A percentile compares a stretch with the other conserved stretches of the same genome.
Conservation (phyloP, 2,113 vertebrate genomes). For the Ammodytes dubius region DNA sequence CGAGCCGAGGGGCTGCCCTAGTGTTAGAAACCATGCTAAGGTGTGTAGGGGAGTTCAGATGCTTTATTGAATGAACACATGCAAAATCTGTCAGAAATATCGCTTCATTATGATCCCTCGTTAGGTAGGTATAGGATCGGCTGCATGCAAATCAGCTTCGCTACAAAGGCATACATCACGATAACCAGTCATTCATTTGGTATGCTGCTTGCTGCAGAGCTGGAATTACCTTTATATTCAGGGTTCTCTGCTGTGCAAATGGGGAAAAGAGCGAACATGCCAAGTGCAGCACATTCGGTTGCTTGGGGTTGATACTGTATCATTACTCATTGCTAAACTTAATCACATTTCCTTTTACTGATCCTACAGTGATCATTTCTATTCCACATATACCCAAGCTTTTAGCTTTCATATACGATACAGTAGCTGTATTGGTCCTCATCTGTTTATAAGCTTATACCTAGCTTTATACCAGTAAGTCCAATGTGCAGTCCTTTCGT, state of each 20-base stretch:
- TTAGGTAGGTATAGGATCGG: not conserved
- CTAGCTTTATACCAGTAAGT: too few relatives aligned
- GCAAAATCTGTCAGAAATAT: slow-evolving; percentile 59
- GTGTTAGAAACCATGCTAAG: not conserved
- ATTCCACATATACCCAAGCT: not conserved
- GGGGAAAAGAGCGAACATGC: not conserved
- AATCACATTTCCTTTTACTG: slow-evolving; percentile 23
- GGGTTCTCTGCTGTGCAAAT: slow-evolving; percentile 28
- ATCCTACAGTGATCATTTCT: not conserved
- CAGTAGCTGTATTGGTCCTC: not conserved
- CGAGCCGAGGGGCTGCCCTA: not conserved
- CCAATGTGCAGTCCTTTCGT: not conserved
- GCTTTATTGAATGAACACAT: slow-evolving; percentile 34
- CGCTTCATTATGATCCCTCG: slow-evolving; percentile 45
- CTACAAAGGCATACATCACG: slow-evolving; percentile 36
- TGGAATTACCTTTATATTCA: slow-evolving; percentile 36
- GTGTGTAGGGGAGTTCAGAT: slow-evolving; percentile 41
- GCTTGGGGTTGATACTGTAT: slow-evolving; percentile 26
- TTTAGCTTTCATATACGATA: not conserved
- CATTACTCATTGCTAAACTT: slow-evolving; percentile 45
- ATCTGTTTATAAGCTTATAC: not conserved
- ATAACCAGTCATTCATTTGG: slow-evolving; percentile 54
- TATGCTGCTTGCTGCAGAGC: slow-evolving; percentile 48
- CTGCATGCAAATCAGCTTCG: slow-evolving; percentile 58
- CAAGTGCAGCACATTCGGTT: slow-evolving; percentile 8